A percentile compares a stretch with the other conserved stretches of the same genome.
These are phyloP conservation scores for Phortica magna DNA, from an alignment of 2,888 invertebrate species.

Conservation along the genomic window DNA sequence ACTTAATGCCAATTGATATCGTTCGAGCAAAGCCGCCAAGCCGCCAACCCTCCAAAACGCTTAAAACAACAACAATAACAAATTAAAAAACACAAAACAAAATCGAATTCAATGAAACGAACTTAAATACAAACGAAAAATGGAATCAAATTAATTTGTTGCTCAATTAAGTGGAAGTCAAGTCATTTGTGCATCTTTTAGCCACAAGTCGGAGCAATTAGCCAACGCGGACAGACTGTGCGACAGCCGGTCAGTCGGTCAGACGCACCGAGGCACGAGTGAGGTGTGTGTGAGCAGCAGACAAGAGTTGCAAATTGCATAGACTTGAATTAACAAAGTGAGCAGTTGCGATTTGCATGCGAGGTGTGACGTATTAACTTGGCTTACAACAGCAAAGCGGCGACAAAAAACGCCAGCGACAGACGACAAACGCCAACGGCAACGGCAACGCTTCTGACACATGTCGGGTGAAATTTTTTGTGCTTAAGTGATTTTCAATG, in stretches of 20 bases:
- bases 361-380: too few species aligned
- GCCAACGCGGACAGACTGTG: background rate
- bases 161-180: slow-evolving; percentile 38
- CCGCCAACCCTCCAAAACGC: background rate
- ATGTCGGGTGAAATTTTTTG: slow-evolving; percentile 10
- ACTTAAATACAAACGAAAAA: slow-evolving; percentile 23
- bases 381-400: background rate
- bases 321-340: too few species aligned
- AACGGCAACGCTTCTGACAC: slow-evolving; percentile 3
- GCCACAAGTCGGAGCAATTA: background rate
- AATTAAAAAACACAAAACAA: slow-evolving; percentile 10
- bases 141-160: slow-evolving; percentile 55
- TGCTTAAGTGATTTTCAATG: slow-evolving; percentile 16
- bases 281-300: too few species aligned
- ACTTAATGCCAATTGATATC: slow-evolving; percentile 15
- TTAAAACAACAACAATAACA: background rate
- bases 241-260: background rate
- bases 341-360: background rate
- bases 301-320: too few species aligned
- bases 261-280: too few species aligned
- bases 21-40: background rate
- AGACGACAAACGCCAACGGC: background rate
- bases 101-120: background rate
- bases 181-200: slow-evolving; percentile 15
- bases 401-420: too few species aligned